A percentile compares a stretch with the other conserved stretches of the same genome.
phyloP scores from a whole-genome alignment of 2,797 vertebrate genomes.

The Galago senegalensis region DNA sequence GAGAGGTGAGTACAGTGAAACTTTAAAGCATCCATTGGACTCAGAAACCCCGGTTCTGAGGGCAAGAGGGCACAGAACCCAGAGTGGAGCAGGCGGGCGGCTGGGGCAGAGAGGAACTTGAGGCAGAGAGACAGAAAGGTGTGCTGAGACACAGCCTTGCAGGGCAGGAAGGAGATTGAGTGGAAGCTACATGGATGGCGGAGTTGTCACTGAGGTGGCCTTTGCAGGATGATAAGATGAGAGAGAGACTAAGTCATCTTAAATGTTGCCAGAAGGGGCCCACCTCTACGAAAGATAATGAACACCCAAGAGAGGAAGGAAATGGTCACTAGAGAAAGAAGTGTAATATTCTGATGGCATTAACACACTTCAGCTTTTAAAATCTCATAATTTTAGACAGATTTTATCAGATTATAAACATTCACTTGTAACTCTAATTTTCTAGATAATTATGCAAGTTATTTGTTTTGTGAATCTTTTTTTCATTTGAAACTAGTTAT shows the following conservation, averaged over 20 bases:
- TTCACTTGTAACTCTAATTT: neutral
- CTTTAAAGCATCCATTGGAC: too few relatives aligned
- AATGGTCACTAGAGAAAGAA: neutral
- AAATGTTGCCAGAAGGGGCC: too few relatives aligned
- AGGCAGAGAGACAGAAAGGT: neutral
- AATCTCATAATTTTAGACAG: neutral
- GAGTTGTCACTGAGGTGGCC: too few relatives aligned
- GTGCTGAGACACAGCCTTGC: neutral
- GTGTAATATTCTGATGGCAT: neutral
- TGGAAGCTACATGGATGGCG: neutral
- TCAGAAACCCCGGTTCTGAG: neutral
- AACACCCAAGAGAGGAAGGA: neutral
- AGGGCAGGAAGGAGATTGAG: neutral
- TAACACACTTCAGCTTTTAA: neutral
- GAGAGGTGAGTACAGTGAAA: neutral
- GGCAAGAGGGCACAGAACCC: too few relatives aligned
- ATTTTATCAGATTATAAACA: neutral
- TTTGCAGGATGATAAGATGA: neutral
- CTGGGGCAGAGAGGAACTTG: accelerated
- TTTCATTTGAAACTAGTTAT: neutral
- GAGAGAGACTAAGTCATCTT: neutral
- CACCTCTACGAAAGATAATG: neutral
- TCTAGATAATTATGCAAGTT: neutral
- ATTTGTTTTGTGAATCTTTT: neutral
- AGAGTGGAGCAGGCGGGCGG: too few relatives aligned